A percentile compares a stretch with the other conserved stretches of the same genome.
phyloP scores from a whole-genome alignment of 2,888 invertebrate species.

The Bhutanitis thaidina region DNA sequence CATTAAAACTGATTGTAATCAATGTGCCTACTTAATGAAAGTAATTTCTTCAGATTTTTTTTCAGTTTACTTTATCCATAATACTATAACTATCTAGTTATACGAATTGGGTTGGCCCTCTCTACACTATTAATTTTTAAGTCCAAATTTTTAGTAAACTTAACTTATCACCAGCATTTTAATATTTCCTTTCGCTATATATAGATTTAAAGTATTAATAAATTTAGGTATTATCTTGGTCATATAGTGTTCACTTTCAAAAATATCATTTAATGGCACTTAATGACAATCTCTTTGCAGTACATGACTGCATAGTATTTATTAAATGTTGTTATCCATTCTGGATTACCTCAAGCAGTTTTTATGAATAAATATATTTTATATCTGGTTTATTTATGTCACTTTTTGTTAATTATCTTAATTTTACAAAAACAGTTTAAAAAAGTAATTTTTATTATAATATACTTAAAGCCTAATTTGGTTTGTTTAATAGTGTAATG shows the following conservation, averaged over 20 bases:
- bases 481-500: neutral
- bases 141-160: neutral
- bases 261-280: neutral
- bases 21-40: slow-evolving; percentile 22
- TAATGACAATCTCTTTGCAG: neutral
- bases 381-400: slow-evolving; percentile 25
- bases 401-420: slow-evolving; percentile 24
- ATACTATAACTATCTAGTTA: no score
- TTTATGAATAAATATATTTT: slow-evolving; percentile 30
- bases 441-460: slow-evolving; percentile 1
- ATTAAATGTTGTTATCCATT: slow-evolving; percentile 14
- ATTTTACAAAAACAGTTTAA: slow-evolving; percentile 12
- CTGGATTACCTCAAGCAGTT: slow-evolving; percentile 34
- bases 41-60: slow-evolving; percentile 16
- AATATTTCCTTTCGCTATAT: neutral
- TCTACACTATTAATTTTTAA: neutral
- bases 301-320: neutral
- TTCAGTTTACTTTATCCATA: neutral
- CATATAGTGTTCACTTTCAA: neutral
- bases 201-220: neutral
- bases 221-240: neutral
- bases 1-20: slow-evolving; percentile 28
- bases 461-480: neutral
- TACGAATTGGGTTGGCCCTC: neutral
- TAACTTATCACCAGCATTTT: no score